Conservation (phyloP, 2,888 invertebrate genomes). For the Nasonovia ribisnigri region DNA sequence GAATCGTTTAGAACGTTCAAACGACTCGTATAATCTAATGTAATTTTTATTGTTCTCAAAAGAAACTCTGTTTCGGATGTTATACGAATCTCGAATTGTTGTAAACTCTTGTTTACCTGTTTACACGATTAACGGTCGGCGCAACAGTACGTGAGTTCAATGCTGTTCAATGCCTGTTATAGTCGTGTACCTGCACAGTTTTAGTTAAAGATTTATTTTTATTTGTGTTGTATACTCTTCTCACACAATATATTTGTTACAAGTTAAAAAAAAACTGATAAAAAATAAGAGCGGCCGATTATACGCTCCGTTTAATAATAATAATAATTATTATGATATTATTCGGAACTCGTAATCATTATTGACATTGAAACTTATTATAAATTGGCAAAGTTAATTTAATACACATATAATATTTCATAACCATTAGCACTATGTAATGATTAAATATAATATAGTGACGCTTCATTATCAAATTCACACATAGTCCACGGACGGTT, state of each 20-base stretch:
- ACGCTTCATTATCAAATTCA: background rate
- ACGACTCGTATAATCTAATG: background rate
- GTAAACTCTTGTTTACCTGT: background rate
- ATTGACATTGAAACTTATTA: background rate
- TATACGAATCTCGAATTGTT: background rate
- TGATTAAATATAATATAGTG: background rate
- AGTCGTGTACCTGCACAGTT: background rate
- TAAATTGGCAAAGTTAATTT: background rate
- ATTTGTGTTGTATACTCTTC: too few relatives aligned
- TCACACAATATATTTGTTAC: background rate
- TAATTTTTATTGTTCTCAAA: background rate
- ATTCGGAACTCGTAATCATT: background rate
- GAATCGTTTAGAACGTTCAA: background rate
- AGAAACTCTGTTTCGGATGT: background rate
- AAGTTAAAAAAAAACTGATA: background rate
- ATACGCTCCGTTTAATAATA: background rate
- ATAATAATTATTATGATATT: background rate
- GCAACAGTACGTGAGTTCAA: background rate
- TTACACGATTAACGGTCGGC: background rate
- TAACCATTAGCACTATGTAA: background rate
- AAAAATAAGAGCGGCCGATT: background rate
- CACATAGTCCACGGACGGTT: background rate
- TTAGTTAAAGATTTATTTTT: background rate
- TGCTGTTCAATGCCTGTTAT: background rate
- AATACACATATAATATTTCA: background rate